A percentile compares a stretch with the other conserved stretches of the same genome.
These are phyloP conservation scores for Gymnoscopelus braueri DNA, from an alignment of 2,797 vertebrate genomes.

Conservation along the genomic window DNA sequence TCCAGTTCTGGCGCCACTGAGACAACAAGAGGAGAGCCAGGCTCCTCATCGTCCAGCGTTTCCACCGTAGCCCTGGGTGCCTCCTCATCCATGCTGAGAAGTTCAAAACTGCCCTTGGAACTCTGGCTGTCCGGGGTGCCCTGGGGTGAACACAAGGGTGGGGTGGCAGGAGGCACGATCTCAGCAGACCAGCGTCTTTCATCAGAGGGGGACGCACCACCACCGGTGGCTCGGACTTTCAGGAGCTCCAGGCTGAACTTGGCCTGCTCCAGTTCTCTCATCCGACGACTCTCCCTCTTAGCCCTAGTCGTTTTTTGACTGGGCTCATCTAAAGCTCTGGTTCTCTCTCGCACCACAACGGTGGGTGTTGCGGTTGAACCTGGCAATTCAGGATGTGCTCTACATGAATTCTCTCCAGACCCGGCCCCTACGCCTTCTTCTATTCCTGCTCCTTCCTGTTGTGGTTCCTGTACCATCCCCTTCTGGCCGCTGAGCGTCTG, in stretches of 20 bases:
- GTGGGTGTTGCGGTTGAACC: not conserved
- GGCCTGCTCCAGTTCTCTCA: constrained; percentile 96
- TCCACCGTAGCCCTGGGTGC: not conserved
- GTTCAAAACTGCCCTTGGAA: constrained; percentile 92
- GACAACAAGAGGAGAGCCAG: constrained; percentile 41
- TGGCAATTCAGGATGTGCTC: constrained; percentile 49
- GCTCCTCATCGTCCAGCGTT: constrained; percentile 47
- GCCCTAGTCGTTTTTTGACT: constrained; percentile 92
- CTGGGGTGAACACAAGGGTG: constrained; percentile 80
- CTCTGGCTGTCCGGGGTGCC: constrained; percentile 93
- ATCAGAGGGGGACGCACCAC: constrained; percentile 83
- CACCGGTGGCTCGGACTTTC: constrained; percentile 90
- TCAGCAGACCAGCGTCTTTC: constrained; percentile 88
- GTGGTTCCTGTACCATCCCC: constrained; percentile 8
- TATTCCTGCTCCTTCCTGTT: constrained; percentile 34
- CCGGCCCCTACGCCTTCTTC: not conserved
- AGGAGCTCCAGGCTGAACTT: constrained; percentile 96
- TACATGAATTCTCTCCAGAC: constrained; percentile 57
- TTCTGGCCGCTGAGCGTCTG: constrained; percentile 68
- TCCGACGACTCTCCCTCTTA: constrained; percentile 94
- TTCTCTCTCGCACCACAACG: constrained; percentile 83
- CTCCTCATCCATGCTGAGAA: constrained; percentile 86
- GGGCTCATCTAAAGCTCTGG: constrained; percentile 78
- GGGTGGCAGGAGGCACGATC: constrained; percentile 68
- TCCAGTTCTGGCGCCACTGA: constrained; percentile 33